Base-by-base conservation (phyloP, 2,113 vertebrate species). In the Heterotis niloticus region DNA sequence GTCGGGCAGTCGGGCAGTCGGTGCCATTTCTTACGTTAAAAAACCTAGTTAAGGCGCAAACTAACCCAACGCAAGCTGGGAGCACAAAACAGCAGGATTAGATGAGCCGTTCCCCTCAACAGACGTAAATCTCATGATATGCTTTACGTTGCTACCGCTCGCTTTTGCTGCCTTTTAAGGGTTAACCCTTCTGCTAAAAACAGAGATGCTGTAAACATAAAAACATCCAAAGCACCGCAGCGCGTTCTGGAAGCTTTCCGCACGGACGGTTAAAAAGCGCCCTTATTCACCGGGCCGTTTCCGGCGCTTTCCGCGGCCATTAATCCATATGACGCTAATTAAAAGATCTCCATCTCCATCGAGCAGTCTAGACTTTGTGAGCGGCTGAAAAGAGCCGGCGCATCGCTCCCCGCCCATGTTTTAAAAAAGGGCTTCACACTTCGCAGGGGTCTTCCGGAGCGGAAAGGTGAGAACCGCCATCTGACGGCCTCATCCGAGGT, bases 401-500 rank as follows among this genome's bases (percentile, higher is more conserved):
- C 51, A 71, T 51, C 20, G 18, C 11, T 71, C n/a, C 11, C 51
- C 44, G 11, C 10, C 34, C 44, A 71, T 11, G 18, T 34, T 4
- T 34, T n/a, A 11, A 29, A 70, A 70, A 52, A 29, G 34, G 65
- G 34, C 34, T 68, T 69, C 28, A 52, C 54, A 60, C 57, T 20
- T n/a, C 7, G 67, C 28, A 13, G 67, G n/a, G 67, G 12, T 72
- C 72, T 16, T 13, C 34, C 59, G 62, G 28, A 24, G 23, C 13
- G 13, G n/a, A 52, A 59, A 34, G 59, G 14, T 16, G 57, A 52
- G 65, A 26, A 62, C 44, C 16, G 68, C 23, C 44, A 62, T 79
- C 70, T 54, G 69, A 78, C 76, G 24, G 57, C 65, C 51, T 78
- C 54, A 78, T 78, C 52, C 54, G 76, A 62, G 16, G 60, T 44